phyloP scores from a whole-genome alignment of 2,888 invertebrate genomes.

The Taenaris catops region DNA sequence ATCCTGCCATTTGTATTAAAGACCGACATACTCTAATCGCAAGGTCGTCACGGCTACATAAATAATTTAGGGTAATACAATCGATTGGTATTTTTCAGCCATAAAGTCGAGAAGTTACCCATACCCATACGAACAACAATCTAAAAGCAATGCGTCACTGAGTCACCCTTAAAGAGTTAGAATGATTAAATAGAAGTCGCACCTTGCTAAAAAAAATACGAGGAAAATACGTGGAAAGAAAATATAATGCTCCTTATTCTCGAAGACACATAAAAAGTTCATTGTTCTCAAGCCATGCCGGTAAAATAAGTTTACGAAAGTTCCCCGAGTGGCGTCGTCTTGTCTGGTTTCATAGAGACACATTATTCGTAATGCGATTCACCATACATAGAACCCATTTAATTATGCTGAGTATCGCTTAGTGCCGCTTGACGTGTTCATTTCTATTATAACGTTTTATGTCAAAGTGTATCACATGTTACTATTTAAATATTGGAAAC shows the following conservation, averaged over 20 bases:
- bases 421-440: not conserved
- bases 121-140: too few relatives aligned
- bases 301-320: slow-evolving; percentile 7
- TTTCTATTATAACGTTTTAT: not conserved
- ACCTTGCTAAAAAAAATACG: not conserved
- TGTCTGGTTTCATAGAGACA: slow-evolving; percentile 6
- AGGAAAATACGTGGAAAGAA: not conserved
- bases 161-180: too few relatives aligned
- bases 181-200: too few relatives aligned
- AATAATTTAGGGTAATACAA: too few relatives aligned
- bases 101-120: too few relatives aligned
- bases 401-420: slow-evolving; percentile 3
- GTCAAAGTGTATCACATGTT: too few relatives aligned
- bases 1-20: too few relatives aligned
- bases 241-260: slow-evolving; percentile 1
- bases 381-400: slow-evolving; percentile 1
- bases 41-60: too few relatives aligned
- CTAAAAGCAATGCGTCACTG: too few relatives aligned
- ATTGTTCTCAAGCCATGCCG: slow-evolving; percentile 4
- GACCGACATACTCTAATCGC: too few relatives aligned
- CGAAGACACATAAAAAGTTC: slow-evolving; percentile 7
- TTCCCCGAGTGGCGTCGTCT: slow-evolving; percentile 3
- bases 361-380: slow-evolving; percentile 4
- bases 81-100: too few relatives aligned
- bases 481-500: too few relatives aligned